Base-by-base conservation (phyloP, 2,888 invertebrate species). In the Agonopterix heracliana region DNA sequence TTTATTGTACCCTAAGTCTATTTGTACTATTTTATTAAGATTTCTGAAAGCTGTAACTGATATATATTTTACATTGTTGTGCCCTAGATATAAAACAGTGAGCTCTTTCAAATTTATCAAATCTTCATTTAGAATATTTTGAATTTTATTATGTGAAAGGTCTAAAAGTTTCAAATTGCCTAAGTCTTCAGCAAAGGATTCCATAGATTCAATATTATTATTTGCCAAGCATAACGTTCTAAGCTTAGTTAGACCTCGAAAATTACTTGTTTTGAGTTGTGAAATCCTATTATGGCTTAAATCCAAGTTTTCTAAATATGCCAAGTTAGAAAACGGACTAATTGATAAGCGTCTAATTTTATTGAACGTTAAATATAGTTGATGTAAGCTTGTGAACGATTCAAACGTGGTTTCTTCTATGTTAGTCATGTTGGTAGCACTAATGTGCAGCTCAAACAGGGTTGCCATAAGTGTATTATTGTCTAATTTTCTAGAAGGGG, bases 1-100 rank as follows among this genome's bases (percentile, higher is more conserved):
- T 79, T 94, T 94, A 78, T 97, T 97, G 63, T 93, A 91, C 56
- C 94, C 93, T 54, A 97, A 84, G 78, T 96, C 95, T 51, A 97
- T 90, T 48, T 94, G 89, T 55, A 93, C 90, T 44, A 96, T 86
- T 74, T 95, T 95, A 64, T 95, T 93, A 45, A 96, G 81, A 41
- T 92, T 93, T 58, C 91, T 92, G 68, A 96, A 96, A 13, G 95
- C 93, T 56, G 96, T 96, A 34, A 92, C 89, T 3, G 95, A 94
- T 54, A 96, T 91, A 45, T 92, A 91, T 26, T 95, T 93, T 67
- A 97, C 94, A 82, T 94, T 93, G 75, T 97, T 97, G 13, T 94
- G 93, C 71, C 93, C 92, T 51, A 96, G 85, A 74, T 95, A 91
- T 46, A 97, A 85, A 60, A 95, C 95, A n/a, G 91, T 92, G 35